Percentiles rank a stretch among this genome's conserved stretches.
These are phyloP conservation scores for Phytoseiulus persimilis DNA, from an alignment of 2,888 invertebrate genomes.

Conservation along the genomic window DNA sequence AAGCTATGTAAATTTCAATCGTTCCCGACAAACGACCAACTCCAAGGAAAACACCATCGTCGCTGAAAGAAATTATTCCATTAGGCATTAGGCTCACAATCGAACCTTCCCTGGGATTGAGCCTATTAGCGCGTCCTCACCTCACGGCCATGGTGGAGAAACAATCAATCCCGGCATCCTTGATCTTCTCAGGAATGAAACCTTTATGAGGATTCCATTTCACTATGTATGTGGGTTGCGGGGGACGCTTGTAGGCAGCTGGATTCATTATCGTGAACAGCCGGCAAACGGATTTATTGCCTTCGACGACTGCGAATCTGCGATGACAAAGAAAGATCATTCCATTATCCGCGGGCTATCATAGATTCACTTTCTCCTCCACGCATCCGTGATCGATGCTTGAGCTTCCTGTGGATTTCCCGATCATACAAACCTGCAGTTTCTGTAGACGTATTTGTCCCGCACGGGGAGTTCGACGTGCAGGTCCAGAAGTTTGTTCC, in stretches of 20 bases:
- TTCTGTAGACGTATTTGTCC: slow-evolving; percentile 71
- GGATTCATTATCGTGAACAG: slow-evolving; percentile 68
- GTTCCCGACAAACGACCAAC: slow-evolving; percentile 89
- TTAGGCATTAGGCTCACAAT: too few relatives aligned
- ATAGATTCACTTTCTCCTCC: slow-evolving; percentile 15
- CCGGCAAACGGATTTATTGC: slow-evolving; percentile 58
- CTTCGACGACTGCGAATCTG: slow-evolving; percentile 60
- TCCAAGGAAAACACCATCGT: slow-evolving; percentile 83
- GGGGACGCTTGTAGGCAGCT: slow-evolving; percentile 56
- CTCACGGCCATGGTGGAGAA: slow-evolving; percentile 71
- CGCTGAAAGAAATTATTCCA: slow-evolving; percentile 55
- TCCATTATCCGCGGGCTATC: slow-evolving; percentile 17
- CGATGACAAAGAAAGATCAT: slow-evolving; percentile 41
- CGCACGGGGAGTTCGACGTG: slow-evolving; percentile 57
- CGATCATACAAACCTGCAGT: slow-evolving; percentile 61
- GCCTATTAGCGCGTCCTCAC: slow-evolving; percentile 45
- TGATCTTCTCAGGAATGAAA: slow-evolving; percentile 56
- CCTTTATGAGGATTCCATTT: slow-evolving; percentile 63
- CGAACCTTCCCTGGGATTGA: too few relatives aligned
- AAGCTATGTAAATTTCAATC: slow-evolving; percentile 78
- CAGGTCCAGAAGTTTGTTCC: slow-evolving; percentile 62
- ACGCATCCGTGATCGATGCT: not conserved
- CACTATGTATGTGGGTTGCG: slow-evolving; percentile 62
- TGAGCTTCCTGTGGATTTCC: slow-evolving; percentile 52
- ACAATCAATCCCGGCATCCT: slow-evolving; percentile 61